phyloP scores from a whole-genome alignment of 2,797 vertebrate species.

The Synaphobranchus kaupii region DNA sequence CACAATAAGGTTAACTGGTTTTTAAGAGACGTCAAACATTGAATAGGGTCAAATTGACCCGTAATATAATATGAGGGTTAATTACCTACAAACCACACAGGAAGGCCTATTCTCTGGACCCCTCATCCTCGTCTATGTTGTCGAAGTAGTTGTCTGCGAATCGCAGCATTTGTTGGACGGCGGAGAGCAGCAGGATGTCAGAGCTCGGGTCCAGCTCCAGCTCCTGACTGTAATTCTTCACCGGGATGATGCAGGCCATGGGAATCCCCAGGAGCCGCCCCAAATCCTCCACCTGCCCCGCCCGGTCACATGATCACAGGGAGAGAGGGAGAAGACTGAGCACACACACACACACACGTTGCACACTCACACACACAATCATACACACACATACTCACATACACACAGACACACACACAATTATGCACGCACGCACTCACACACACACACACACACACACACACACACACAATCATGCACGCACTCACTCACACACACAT shows the following conservation, averaged over 20 bases:
- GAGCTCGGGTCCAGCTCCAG: constrained; percentile 60
- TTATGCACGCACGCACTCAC: too few species aligned
- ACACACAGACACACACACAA: too few species aligned
- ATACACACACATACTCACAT: too few species aligned
- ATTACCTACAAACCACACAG: too few species aligned
- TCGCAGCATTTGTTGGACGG: constrained; percentile 64
- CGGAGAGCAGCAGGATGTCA: constrained; percentile 70
- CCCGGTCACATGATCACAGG: background rate
- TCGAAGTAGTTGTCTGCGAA: constrained; percentile 69
- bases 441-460: too few species aligned
- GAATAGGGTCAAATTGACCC: too few species aligned
- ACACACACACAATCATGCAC: background rate
- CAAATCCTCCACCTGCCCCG: constrained; percentile 62
- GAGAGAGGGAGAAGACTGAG: too few species aligned
- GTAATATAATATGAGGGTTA: too few species aligned
- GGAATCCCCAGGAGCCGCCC: constrained; percentile 64
- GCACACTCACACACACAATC: too few species aligned
- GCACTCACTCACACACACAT: background rate
- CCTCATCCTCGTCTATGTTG: constrained; percentile 35
- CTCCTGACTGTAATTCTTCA: constrained; percentile 73
- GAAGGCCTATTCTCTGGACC: background rate
- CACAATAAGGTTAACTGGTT: too few species aligned
- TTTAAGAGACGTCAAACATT: too few species aligned
- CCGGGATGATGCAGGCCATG: constrained; percentile 67
- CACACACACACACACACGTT: background rate